Percentiles rank a stretch among this genome's conserved stretches.
Evolutionary conservation across 2,888 invertebrate genomes (phyloP).

Genomic region (Lycaena phlaeas): DNA sequence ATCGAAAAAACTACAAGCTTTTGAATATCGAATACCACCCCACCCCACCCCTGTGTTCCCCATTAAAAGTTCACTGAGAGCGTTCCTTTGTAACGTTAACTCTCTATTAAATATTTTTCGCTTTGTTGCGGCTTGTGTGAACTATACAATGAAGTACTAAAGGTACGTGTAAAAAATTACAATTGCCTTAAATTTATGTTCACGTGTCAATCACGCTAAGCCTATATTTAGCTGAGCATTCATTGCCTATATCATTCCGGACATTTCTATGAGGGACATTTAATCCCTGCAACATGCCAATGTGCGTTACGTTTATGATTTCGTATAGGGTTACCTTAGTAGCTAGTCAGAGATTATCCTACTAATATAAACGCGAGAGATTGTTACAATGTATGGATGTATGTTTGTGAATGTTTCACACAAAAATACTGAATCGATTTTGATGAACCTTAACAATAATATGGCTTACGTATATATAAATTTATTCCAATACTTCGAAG

Average conservation of each 20-base stretch:
- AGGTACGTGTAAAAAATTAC: conserved; percentile 44
- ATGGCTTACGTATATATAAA: too few species aligned
- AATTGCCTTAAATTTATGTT: conserved; percentile 49
- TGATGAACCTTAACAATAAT: too few species aligned
- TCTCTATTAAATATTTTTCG: conserved; percentile 60
- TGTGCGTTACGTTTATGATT: conserved; percentile 1
- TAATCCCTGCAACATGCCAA: not conserved
- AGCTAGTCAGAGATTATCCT: not conserved
- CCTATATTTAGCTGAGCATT: conserved; percentile 17
- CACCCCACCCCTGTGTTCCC: conserved; percentile 15
- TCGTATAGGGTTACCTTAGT: too few species aligned
- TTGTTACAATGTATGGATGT: too few species aligned
- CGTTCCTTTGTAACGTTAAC: conserved; percentile 30
- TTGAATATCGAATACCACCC: not conserved
- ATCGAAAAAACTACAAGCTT: too few species aligned
- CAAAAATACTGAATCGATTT: too few species aligned
- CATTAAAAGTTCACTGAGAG: conserved; percentile 31
- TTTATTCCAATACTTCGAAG: too few species aligned
- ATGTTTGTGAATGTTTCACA: too few species aligned
- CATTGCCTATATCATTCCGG: conserved; percentile 12
- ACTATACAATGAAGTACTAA: conserved; percentile 54
- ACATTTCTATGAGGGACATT: not conserved
- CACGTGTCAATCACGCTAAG: conserved; percentile 64
- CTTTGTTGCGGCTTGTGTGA: conserved; percentile 50
- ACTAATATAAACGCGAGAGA: too few species aligned